Conservation (phyloP, 1,140 invertebrate species). For the Bombus breviceps region DNA sequence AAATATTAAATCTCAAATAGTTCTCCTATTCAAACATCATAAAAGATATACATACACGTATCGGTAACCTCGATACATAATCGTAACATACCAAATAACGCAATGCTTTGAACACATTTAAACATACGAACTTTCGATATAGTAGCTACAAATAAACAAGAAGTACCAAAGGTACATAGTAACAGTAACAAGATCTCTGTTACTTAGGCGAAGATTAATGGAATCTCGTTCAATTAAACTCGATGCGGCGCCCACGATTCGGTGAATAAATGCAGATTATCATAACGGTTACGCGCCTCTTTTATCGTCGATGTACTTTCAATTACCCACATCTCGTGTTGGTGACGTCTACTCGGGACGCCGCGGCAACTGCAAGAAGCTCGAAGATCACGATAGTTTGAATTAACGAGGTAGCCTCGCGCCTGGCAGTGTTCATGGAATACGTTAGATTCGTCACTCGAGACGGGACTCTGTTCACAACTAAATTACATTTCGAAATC, state of each 20-base stretch:
- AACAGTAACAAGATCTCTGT: neutral
- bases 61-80: neutral
- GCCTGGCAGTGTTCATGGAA: constrained; percentile 37
- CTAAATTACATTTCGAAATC: constrained; percentile 47
- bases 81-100: neutral
- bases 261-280: constrained; percentile 33
- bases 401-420: constrained; percentile 54
- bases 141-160: neutral
- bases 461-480: constrained; percentile 26
- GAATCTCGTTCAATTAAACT: constrained; percentile 31
- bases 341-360: constrained; percentile 8
- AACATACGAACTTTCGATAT: neutral
- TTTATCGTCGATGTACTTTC: constrained; percentile 22
- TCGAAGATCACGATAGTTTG: constrained; percentile 38
- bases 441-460: constrained; percentile 31
- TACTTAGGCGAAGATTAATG: constrained; percentile 25
- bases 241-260: constrained; percentile 7
- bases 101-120: too few species aligned
- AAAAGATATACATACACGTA: too few species aligned
- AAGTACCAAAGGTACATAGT: neutral
- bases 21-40: too few species aligned
- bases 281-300: constrained; percentile 26
- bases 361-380: neutral
- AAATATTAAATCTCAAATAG: too few species aligned
- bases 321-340: constrained; percentile 48